A percentile compares a stretch with the other conserved stretches of the same genome.
Evolutionary conservation across 2,888 invertebrate species (phyloP).

Genomic region (Leucoma salicis): DNA sequence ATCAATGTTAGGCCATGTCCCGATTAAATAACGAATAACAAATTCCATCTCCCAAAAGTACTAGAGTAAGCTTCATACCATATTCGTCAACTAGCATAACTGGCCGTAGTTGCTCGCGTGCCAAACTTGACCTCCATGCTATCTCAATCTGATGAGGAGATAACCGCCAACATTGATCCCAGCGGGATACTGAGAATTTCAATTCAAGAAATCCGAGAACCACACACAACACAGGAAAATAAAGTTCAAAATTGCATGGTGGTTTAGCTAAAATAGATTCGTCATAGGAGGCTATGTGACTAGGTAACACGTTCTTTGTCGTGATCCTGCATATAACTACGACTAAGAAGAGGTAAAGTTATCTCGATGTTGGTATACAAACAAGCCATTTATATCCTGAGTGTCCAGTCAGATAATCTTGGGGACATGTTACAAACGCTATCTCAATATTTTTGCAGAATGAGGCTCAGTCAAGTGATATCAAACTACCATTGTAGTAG

Average conservation of each 20-base stretch:
- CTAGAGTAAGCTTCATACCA: slow-evolving; percentile 41
- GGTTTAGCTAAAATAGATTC: slow-evolving; percentile 52
- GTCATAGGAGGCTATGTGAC: slow-evolving; percentile 64
- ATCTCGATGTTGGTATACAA: slow-evolving; percentile 24
- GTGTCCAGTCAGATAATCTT: no score
- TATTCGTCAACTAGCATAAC: slow-evolving; percentile 52
- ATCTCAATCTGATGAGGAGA: slow-evolving; percentile 73
- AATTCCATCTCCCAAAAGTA: slow-evolving; percentile 28
- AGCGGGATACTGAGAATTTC: slow-evolving; percentile 58
- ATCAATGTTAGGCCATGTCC: slow-evolving; percentile 10
- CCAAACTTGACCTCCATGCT: slow-evolving; percentile 69
- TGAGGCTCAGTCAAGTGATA: no score
- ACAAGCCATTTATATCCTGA: slow-evolving; percentile 25
- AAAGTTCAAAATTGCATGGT: slow-evolving; percentile 38
- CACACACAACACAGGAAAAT: slow-evolving; percentile 31
- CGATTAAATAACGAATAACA: slow-evolving; percentile 22
- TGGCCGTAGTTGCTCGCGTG: slow-evolving; percentile 61
- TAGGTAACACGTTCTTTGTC: slow-evolving; percentile 63
- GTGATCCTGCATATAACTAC: slow-evolving; percentile 60
- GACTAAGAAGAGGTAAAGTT: slow-evolving; percentile 36
- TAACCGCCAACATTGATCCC: slow-evolving; percentile 72
- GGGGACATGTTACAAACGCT: no score
- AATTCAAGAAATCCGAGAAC: slow-evolving; percentile 27
- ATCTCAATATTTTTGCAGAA: no score
- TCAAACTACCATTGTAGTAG: no score